These are phyloP conservation scores for Piprites chloris DNA, from an alignment of 2,113 vertebrate genomes.

Conservation along the genomic window DNA sequence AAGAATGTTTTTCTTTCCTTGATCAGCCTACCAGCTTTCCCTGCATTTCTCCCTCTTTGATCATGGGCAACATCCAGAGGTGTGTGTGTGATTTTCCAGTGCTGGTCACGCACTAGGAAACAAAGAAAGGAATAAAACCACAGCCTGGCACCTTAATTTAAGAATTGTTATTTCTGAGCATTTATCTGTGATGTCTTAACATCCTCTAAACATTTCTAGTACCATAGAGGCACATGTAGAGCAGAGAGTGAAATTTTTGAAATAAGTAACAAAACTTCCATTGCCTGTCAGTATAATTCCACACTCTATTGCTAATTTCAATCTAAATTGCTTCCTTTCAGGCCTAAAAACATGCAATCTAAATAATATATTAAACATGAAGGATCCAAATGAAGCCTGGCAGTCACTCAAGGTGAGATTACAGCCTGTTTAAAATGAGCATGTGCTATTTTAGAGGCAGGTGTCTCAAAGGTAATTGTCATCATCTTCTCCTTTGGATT, in stretches of 20 bases:
- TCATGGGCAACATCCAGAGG: background rate
- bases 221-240: background rate
- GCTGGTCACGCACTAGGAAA: background rate
- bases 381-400: constrained; percentile 62
- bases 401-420: constrained; percentile 65
- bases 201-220: constrained; percentile 17
- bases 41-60: background rate
- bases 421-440: constrained; percentile 51
- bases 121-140: background rate
- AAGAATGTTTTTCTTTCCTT: background rate
- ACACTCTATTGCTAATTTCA: constrained; percentile 40
- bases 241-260: background rate
- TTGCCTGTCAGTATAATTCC: constrained; percentile 46
- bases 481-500: constrained; percentile 61
- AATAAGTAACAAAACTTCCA: constrained; percentile 26
- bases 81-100: background rate
- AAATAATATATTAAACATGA: constrained; percentile 70
- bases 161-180: background rate
- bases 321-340: constrained; percentile 62
- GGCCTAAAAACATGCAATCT: constrained; percentile 45
- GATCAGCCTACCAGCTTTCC: background rate
- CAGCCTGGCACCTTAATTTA: background rate
- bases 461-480: constrained; percentile 65
- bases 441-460: constrained; percentile 65
- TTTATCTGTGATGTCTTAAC: background rate